Conservation (phyloP, 1,140 invertebrate species). For the Neuroterus valhalla region DNA sequence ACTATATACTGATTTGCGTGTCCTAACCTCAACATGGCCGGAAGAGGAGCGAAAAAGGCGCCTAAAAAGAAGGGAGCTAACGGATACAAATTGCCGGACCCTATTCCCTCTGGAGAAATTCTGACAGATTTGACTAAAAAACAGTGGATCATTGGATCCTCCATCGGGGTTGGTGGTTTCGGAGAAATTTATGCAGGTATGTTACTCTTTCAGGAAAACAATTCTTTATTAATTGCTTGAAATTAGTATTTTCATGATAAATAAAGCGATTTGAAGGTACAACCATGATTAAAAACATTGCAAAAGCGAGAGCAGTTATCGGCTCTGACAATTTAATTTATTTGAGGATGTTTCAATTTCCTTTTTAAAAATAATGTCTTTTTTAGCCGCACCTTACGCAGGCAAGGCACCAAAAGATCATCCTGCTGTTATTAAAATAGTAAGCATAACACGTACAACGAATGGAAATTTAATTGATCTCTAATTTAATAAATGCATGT, state of each 20-base stretch:
- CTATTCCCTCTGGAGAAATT: slow-evolving; percentile 84
- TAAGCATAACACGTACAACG: slow-evolving; percentile 70
- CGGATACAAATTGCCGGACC: slow-evolving; percentile 84
- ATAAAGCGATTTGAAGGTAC: too few relatives aligned
- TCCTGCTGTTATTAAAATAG: slow-evolving; percentile 87
- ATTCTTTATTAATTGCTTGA: too few relatives aligned
- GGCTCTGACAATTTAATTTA: too few relatives aligned
- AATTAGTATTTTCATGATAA: too few relatives aligned
- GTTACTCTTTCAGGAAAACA: background rate
- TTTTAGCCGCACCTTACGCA: slow-evolving; percentile 75
- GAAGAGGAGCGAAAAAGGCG: slow-evolving; percentile 62
- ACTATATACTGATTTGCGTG: too few relatives aligned
- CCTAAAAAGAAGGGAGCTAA: slow-evolving; percentile 79
- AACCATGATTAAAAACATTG: too few relatives aligned
- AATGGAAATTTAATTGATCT: background rate
- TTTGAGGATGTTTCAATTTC: background rate
- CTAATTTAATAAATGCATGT: slow-evolving; percentile 29
- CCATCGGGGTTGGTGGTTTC: slow-evolving; percentile 94
- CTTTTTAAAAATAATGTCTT: slow-evolving; percentile 11
- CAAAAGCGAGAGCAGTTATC: too few relatives aligned
- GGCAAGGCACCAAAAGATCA: slow-evolving; percentile 75
- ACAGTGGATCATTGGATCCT: slow-evolving; percentile 89
- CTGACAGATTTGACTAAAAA: slow-evolving; percentile 84
- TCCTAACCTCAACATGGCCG: slow-evolving; percentile 61
- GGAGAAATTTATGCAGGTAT: slow-evolving; percentile 91